Conservation (phyloP, 2,113 vertebrate genomes). For the Aepyceros melampus region DNA sequence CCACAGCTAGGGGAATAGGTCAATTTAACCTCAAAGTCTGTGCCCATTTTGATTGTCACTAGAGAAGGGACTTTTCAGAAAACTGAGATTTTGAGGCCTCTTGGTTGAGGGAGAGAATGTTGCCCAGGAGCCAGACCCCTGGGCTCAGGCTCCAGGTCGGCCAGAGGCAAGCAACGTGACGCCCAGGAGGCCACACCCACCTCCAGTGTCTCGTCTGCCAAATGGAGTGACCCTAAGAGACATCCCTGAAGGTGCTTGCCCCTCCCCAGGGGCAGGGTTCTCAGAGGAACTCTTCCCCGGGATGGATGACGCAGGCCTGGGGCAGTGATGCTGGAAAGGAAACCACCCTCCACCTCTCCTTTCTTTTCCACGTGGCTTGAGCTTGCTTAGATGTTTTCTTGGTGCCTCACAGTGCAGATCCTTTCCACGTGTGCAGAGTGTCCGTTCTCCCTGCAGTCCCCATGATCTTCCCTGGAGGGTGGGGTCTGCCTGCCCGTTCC, state of each 20-base stretch:
- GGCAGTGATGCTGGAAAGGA: neutral
- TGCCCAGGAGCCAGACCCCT: neutral
- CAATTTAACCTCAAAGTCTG: neutral
- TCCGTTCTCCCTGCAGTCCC: rapidly evolving
- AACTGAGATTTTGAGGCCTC: conserved; percentile 3
- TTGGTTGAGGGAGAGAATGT: neutral
- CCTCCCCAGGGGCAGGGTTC: neutral
- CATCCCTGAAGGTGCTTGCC: neutral
- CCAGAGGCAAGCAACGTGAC: neutral
- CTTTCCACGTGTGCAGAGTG: neutral
- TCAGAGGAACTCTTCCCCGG: neutral
- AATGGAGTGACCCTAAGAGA: neutral
- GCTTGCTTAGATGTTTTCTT: neutral
- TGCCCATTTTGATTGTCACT: neutral
- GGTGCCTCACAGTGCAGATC: neutral
- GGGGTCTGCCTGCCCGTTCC: neutral
- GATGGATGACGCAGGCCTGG: neutral
- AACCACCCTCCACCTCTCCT: neutral
- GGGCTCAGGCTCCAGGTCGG: neutral
- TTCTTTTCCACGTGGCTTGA: neutral
- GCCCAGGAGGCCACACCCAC: neutral
- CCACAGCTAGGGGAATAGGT: neutral
- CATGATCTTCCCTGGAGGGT: neutral
- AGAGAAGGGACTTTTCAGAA: conserved; percentile 49
- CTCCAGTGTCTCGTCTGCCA: neutral